Evolutionary conservation across 2,888 invertebrate species (phyloP).

Genomic region (Scaptomyza cyrtandrae): DNA sequence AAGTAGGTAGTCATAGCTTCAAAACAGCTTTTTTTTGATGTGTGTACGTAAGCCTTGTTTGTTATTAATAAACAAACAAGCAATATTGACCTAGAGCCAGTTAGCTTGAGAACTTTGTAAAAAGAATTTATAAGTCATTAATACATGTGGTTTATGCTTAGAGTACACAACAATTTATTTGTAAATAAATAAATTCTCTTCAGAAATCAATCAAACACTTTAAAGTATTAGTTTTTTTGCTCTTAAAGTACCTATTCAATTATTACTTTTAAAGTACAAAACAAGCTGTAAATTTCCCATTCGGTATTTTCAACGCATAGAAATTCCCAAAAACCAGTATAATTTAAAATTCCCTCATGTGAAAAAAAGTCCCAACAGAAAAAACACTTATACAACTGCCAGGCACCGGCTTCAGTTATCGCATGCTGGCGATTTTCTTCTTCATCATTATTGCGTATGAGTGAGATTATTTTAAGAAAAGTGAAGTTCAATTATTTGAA

Average conservation of each 20-base stretch:
- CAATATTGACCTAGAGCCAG: background rate
- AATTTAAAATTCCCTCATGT: background rate
- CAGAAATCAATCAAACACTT: too few relatives aligned
- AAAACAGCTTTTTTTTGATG: background rate
- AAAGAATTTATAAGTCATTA: background rate
- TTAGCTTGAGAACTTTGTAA: background rate
- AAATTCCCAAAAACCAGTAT: background rate
- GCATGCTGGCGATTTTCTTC: slow-evolving; percentile 9
- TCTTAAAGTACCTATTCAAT: too few relatives aligned
- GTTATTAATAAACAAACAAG: slow-evolving; percentile 8
- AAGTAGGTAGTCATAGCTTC: background rate
- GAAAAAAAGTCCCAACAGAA: background rate
- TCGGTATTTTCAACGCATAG: background rate
- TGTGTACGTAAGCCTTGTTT: background rate
- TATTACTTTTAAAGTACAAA: too few relatives aligned
- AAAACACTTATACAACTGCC: slow-evolving; percentile 1
- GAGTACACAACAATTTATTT: background rate
- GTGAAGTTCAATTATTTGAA: slow-evolving; percentile 18
- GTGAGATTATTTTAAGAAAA: slow-evolving; percentile 22
- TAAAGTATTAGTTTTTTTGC: too few relatives aligned
- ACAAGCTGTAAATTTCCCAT: background rate
- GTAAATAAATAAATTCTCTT: too few relatives aligned
- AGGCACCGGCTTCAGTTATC: background rate
- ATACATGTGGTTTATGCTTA: background rate
- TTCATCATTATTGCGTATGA: background rate